A percentile compares a stretch with the other conserved stretches of the same genome.
Evolutionary conservation across 2,113 vertebrate genomes (phyloP).

Genomic region (Anolis carolinensis): DNA sequence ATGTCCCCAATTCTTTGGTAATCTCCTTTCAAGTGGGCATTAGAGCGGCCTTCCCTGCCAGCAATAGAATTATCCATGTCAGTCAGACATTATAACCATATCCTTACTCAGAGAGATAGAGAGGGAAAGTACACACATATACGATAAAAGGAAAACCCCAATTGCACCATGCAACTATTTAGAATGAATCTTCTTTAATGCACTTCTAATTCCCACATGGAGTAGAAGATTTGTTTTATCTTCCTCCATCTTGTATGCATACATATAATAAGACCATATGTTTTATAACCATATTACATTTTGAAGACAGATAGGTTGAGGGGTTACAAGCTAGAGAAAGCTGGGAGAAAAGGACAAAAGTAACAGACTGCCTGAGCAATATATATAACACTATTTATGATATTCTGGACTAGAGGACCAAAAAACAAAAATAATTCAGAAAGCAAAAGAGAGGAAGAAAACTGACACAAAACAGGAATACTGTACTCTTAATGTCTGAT

Average conservation of each 20-base stretch:
- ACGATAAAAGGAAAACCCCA: not conserved
- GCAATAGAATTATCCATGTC: constrained; percentile 53
- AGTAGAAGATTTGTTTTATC: not conserved
- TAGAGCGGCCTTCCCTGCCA: constrained; percentile 94
- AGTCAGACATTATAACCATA: constrained; percentile 38
- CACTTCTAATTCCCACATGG: not conserved
- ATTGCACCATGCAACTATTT: fast-evolving
- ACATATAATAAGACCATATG: not conserved
- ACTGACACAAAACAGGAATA: not conserved
- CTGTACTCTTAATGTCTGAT: not conserved
- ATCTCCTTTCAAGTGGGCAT: constrained; percentile 93
- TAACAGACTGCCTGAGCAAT: not conserved
- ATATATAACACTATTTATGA: not conserved
- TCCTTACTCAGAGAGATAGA: constrained; percentile 17
- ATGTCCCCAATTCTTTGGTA: constrained; percentile 95
- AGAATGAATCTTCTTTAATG: not conserved
- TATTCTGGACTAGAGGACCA: not conserved
- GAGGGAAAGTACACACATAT: not conserved
- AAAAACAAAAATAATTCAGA: not conserved
- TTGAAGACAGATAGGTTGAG: not conserved
- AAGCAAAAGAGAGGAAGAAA: not conserved
- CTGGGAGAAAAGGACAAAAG: not conserved
- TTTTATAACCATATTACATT: constrained; percentile 32
- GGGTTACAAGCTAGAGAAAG: not conserved
- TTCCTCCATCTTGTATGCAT: not conserved